Conservation (phyloP, 2,888 invertebrate species). For the Agonopterix arenella region DNA sequence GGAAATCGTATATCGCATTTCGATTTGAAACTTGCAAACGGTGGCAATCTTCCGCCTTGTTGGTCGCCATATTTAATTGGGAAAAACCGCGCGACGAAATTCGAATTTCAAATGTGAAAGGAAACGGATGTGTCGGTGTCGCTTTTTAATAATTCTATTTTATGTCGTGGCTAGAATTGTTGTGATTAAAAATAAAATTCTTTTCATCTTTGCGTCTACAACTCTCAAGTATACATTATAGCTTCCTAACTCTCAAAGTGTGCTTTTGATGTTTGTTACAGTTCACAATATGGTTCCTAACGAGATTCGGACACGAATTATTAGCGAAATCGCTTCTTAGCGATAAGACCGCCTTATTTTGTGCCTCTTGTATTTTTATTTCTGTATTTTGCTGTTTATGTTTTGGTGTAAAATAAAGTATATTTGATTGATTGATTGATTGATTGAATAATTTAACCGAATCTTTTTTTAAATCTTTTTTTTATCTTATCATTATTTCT, state of each 20-base stretch:
- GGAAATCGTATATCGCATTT: slow-evolving; percentile 14
- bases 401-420: too few species aligned
- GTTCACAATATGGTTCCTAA: neutral
- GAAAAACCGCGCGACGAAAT: slow-evolving; percentile 30
- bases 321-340: too few species aligned
- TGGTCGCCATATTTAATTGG: slow-evolving; percentile 35
- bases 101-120: slow-evolving; percentile 46
- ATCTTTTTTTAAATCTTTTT: too few species aligned
- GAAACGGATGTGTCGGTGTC: slow-evolving; percentile 68
- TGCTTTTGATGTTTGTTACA: slow-evolving; percentile 37
- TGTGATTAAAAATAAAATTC: slow-evolving; percentile 61
- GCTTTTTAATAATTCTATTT: slow-evolving; percentile 66
- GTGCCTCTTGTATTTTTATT: too few species aligned
- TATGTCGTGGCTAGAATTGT: slow-evolving; percentile 51
- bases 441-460: too few species aligned
- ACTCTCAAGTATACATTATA: slow-evolving; percentile 34
- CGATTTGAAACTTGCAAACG: slow-evolving; percentile 13
- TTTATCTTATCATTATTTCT: too few species aligned
- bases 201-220: slow-evolving; percentile 53
- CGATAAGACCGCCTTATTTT: too few species aligned
- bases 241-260: slow-evolving; percentile 39
- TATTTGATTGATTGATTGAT: too few species aligned
- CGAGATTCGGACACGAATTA: neutral
- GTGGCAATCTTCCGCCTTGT: slow-evolving; percentile 28
- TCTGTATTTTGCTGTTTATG: too few species aligned